Evolutionary conservation across 2,888 invertebrate genomes (phyloP), one percentile per base, ranked within the genome.

Genomic region (Pycnomerus fuliginosus): DNA sequence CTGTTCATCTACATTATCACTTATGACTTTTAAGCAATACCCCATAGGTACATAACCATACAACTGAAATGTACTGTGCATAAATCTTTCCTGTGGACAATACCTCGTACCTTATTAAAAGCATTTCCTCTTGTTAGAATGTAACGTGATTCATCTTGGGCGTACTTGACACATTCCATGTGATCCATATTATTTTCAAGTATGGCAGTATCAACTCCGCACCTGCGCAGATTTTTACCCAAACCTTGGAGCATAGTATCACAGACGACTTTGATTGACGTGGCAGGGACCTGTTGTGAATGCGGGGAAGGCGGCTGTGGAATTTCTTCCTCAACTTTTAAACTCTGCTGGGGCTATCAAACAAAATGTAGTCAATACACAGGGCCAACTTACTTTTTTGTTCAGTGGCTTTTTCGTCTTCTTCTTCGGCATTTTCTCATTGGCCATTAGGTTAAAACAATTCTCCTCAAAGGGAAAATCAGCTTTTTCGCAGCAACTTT

Each of bases 401-500:
- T 47, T 47, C 1, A 53, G 23, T 13, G 46, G 53, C 64, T 71
- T 70, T 67, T 78, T 74, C 15, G 47, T 52, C 56, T 66, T 67
- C 52, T 67, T 70, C 59, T 65, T 69, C 5, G 60, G 50, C 42
- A 72, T 71, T 57, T 76, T 77, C 35, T 76, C 71, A 64, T 79
- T 73, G 58, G 76, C 62, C 76, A 78, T 76, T 38, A 83, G 67
- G 65, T 79, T 76, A 65, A 76, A 76, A 56, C 82, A 82, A 45
- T 80, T 75, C 56, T 83, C 82, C 45, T 80, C 77, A 69, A 85
- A 84, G 37, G 80, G 23, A 41, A 83, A 77, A 17, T 73, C 66
- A 54, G 77, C 76, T 35, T 75, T 67, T 37, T 67, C 63, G 54
- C 75, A 76, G 44, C 74, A 72, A 15, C 55, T 43, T 55, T 76